Conservation (phyloP, 2,113 vertebrate species). For the Cyprinus carpio region DNA sequence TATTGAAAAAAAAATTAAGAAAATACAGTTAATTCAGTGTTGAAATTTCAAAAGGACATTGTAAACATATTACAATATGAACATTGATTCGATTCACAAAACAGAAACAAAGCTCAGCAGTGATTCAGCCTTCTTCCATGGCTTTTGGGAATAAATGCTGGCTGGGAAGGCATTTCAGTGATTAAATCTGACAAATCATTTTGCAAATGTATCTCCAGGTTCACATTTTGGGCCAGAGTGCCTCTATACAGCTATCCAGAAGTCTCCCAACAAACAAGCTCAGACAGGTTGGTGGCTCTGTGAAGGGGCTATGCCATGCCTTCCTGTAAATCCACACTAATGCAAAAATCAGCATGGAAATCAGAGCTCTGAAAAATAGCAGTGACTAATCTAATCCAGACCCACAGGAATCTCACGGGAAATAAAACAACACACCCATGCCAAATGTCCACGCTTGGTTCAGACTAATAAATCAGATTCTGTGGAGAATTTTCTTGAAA, state of each 20-base stretch:
- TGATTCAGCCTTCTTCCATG: background rate
- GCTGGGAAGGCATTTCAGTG: background rate
- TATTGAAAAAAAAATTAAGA: background rate
- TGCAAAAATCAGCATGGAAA: background rate
- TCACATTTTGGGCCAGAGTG: constrained; percentile 42
- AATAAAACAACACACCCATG: constrained; percentile 20
- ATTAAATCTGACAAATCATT: constrained; percentile 36
- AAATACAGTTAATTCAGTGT: background rate
- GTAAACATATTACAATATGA: background rate
- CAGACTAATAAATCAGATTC: background rate
- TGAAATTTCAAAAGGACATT: background rate
- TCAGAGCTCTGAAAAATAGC: constrained; percentile 30
- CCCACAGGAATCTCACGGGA: constrained; percentile 1
- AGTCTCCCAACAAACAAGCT: constrained; percentile 24
- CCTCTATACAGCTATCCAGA: constrained; percentile 48
- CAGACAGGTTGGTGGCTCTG: constrained; percentile 51
- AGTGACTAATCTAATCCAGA: constrained; percentile 41
- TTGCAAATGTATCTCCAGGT: constrained; percentile 47
- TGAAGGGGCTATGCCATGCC: background rate
- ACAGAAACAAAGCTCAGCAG: background rate
- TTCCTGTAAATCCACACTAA: background rate
- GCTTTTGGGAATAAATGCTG: background rate
- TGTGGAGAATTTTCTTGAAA: background rate
- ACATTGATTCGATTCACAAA: background rate
- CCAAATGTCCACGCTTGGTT: background rate